phyloP scores from a whole-genome alignment of 1,140 invertebrate genomes.

The Limonius californicus region DNA sequence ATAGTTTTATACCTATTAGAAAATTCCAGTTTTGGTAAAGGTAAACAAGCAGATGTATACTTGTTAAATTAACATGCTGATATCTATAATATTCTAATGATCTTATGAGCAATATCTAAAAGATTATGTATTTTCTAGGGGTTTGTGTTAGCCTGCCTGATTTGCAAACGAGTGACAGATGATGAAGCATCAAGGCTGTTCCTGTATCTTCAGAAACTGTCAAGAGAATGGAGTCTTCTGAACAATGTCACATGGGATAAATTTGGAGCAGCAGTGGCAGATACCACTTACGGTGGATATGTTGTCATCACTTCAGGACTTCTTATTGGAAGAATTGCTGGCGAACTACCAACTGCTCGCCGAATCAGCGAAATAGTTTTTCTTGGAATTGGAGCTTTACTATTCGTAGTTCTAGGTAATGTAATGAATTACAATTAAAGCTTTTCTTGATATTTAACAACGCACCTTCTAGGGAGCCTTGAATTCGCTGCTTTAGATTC shows the following conservation, averaged over 20 bases:
- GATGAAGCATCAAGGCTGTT: slow-evolving; percentile 65
- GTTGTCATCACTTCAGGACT: slow-evolving; percentile 66
- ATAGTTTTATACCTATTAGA: too few relatives aligned
- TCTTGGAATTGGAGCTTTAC: slow-evolving; percentile 61
- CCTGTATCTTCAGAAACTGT: slow-evolving; percentile 64
- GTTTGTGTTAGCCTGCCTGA: slow-evolving; percentile 61
- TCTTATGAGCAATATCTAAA: too few relatives aligned
- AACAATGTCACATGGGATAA: slow-evolving; percentile 68
- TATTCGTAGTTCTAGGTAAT: slow-evolving; percentile 65
- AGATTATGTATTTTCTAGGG: slow-evolving; percentile 59
- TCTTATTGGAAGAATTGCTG: slow-evolving; percentile 59
- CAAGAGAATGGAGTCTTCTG: slow-evolving; percentile 69
- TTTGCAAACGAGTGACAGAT: slow-evolving; percentile 64
- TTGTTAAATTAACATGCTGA: too few relatives aligned
- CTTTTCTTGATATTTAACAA: too few relatives aligned
- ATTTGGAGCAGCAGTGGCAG: slow-evolving; percentile 57
- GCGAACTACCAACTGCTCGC: slow-evolving; percentile 60
- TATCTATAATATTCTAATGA: too few relatives aligned
- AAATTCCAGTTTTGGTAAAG: too few relatives aligned
- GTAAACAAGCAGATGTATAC: too few relatives aligned
- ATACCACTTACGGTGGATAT: slow-evolving; percentile 65
- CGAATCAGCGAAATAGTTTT: slow-evolving; percentile 64
- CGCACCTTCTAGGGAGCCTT: slow-evolving; percentile 59
- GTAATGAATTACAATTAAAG: too few relatives aligned
- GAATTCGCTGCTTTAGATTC: slow-evolving; percentile 66